These are phyloP conservation scores for Tamias sibiricus DNA, from an alignment of 2,113 vertebrate species.

Conservation along the genomic window DNA sequence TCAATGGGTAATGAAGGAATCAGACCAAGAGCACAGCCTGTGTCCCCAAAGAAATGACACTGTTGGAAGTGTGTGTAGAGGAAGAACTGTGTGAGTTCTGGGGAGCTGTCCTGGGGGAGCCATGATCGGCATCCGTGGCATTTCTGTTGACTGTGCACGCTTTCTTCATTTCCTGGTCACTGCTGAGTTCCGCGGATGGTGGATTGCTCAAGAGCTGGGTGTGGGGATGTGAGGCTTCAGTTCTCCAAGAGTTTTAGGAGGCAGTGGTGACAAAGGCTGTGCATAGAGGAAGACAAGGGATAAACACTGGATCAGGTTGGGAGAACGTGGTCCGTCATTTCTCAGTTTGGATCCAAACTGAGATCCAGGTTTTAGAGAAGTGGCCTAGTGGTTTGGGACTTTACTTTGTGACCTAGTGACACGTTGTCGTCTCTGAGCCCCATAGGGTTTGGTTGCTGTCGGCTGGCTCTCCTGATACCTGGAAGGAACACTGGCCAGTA, in stretches of 20 bases:
- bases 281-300: not conserved
- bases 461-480: not conserved
- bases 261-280: not conserved
- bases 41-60: not conserved
- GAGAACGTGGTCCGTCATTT: not conserved
- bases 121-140: accelerated
- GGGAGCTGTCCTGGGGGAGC: not conserved
- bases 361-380: not conserved
- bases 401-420: not conserved
- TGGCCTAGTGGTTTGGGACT: not conserved
- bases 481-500: not conserved
- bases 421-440: not conserved
- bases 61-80: not conserved
- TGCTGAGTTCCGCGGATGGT: not conserved
- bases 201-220: not conserved
- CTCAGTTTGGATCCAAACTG: too few species aligned
- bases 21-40: not conserved
- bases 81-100: not conserved
- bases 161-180: not conserved
- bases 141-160: not conserved
- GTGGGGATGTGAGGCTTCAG: not conserved
- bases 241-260: not conserved
- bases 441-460: not conserved
- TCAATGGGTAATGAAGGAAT: not conserved
- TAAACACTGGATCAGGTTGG: not conserved